These are phyloP conservation scores for Decapterus maruadsi DNA, from an alignment of 2,797 vertebrate species.

Conservation along the genomic window DNA sequence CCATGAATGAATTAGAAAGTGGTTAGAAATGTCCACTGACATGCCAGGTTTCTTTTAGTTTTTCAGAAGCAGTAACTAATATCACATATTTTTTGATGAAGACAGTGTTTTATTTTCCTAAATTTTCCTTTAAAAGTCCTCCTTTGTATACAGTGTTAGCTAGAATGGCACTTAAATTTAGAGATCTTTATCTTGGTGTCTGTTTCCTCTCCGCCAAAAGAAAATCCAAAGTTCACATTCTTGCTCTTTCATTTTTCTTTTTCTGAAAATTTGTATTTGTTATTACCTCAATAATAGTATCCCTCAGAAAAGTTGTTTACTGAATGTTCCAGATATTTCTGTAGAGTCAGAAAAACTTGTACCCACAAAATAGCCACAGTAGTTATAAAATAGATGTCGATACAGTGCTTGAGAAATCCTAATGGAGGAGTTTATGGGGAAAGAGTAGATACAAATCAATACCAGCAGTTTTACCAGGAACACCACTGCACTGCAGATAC, in stretches of 20 bases:
- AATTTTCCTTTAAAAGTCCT: slow-evolving; percentile 31
- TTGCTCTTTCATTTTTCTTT: slow-evolving; percentile 33
- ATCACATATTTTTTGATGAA: slow-evolving; percentile 44
- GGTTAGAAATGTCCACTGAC: slow-evolving; percentile 24
- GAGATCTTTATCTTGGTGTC: slow-evolving; percentile 44
- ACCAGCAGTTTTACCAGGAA: slow-evolving; percentile 26
- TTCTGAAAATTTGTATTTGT: no score
- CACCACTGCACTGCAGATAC: not conserved
- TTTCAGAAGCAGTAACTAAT: slow-evolving; percentile 32
- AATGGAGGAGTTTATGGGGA: slow-evolving; percentile 19
- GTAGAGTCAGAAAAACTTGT: slow-evolving; percentile 41
- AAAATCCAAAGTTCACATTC: slow-evolving; percentile 70
- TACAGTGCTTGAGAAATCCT: slow-evolving; percentile 39
- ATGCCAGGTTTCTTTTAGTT: slow-evolving; percentile 18
- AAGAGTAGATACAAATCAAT: slow-evolving; percentile 12
- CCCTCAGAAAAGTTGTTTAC: slow-evolving; percentile 53
- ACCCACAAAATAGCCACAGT: slow-evolving; percentile 48
- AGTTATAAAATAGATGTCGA: slow-evolving; percentile 62
- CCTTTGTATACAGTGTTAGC: slow-evolving; percentile 41
- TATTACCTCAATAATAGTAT: no score
- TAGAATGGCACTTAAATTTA: slow-evolving; percentile 50
- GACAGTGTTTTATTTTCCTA: slow-evolving; percentile 53
- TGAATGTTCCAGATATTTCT: slow-evolving; percentile 69
- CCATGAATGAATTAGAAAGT: slow-evolving; percentile 25
- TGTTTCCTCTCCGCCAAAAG: slow-evolving; percentile 35